A percentile compares a stretch with the other conserved stretches of the same genome.
Conservation (phyloP, 2,888 invertebrate species). For the Clanis bilineata region DNA sequence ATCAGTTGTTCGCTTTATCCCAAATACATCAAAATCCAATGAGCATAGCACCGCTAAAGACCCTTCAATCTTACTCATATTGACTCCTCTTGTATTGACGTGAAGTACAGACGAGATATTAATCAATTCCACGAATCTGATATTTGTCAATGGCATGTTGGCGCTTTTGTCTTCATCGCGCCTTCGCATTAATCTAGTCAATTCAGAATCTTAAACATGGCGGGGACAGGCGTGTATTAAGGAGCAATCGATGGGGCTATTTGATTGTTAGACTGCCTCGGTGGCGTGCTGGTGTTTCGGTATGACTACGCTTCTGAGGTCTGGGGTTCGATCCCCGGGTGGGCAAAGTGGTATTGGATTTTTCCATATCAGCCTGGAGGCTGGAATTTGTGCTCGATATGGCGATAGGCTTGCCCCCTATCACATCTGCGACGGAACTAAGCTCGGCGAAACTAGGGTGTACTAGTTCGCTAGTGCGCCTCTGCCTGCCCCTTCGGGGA, state of each 20-base stretch:
- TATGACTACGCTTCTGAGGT: too few species aligned
- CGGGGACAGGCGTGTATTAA: background rate
- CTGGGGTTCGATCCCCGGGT: too few species aligned
- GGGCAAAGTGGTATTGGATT: too few species aligned
- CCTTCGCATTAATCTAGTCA: constrained; percentile 14
- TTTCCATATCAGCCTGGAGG: too few species aligned
- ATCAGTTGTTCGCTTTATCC: background rate
- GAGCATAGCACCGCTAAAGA: background rate
- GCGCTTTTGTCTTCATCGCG: constrained; percentile 12
- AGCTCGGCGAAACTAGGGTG: too few species aligned
- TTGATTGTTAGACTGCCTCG: background rate
- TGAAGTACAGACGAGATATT: background rate
- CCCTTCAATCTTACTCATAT: background rate
- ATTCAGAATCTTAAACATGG: constrained; percentile 16
- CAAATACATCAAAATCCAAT: background rate
- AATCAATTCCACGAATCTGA: constrained; percentile 14
- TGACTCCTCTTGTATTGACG: background rate
- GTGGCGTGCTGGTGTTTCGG: too few species aligned
- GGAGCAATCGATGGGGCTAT: background rate
- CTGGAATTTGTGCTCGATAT: too few species aligned
- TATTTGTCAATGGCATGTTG: constrained; percentile 12
- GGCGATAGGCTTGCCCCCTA: too few species aligned
- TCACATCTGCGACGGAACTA: too few species aligned
- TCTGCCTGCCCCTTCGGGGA: too few species aligned
- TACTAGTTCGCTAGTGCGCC: too few species aligned